Base-by-base conservation (phyloP, 2,797 vertebrate species). In the Meda fulgida region DNA sequence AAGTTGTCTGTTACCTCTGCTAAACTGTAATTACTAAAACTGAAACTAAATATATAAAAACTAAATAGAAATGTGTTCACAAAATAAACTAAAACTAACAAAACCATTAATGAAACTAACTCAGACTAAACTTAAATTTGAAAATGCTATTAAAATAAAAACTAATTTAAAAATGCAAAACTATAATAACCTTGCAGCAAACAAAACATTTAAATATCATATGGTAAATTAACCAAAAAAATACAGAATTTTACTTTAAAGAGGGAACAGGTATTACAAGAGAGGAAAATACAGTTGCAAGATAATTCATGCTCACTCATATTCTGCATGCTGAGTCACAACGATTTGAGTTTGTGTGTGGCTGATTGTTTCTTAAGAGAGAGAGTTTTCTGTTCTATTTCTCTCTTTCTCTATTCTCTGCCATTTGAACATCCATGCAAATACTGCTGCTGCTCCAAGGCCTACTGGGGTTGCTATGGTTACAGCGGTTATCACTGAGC, bases 381-480 rank as follows among this genome's bases (percentile, higher is more conserved):
- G 58, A 26, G n/a, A 26, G 60, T 4, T 72, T 48, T 63, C 43
- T 71, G 6, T 81, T 72, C 75, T 10, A 0, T 26, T 19, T 46
- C 31, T 69, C 65, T 36, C 31, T 78, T 19, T 78, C 16, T 78
- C 23, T 34, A 7, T 63, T 38, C 9, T 11, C 60, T 67, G 31
- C 36, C 60, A 53, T 67, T 48, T 67, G 60, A 53, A 40, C 72
- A 76, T 67, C n/a, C 81, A 67, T 53, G 60, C 43, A 53, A 76
- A 83, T 21, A 38, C 26, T 58, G 40, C n/a, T 34, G 38, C 40
- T 73, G 80, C 65, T 31, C 69, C n/a, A 38, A 29, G 77, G 48
- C 48, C 67, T 63, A 18, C 31, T 31, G 40, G 36, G 14, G 83
- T 89, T 89, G 69, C 86, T 72, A 86, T 89, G 83, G 87, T 75